These are phyloP conservation scores for Cavia porcellus DNA, from an alignment of 2,113 vertebrate genomes.

Conservation along the genomic window DNA sequence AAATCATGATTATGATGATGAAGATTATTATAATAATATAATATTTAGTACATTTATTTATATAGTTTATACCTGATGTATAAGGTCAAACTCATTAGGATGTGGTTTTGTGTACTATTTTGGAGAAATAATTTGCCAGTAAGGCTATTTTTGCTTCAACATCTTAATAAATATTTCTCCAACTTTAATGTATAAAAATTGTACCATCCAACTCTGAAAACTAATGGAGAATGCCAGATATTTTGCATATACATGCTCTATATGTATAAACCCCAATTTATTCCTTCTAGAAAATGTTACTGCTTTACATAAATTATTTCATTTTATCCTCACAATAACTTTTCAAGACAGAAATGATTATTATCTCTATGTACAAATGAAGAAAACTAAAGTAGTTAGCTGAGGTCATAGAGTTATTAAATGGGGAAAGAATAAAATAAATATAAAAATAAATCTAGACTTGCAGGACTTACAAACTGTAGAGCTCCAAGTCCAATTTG, in stretches of 20 bases:
- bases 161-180: not conserved
- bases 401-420: not conserved
- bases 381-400: not conserved
- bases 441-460: not conserved
- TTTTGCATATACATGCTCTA: not conserved
- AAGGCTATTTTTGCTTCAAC: slow-evolving; percentile 9
- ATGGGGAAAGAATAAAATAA: not conserved
- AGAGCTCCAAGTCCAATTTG: not conserved
- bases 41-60: slow-evolving; percentile 17
- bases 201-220: slow-evolving; percentile 17
- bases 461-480: not conserved
- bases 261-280: slow-evolving; percentile 35
- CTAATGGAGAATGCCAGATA: slow-evolving; percentile 42
- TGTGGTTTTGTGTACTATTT: not conserved
- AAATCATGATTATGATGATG: not conserved
- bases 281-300: slow-evolving; percentile 1
- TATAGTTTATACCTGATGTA: not conserved
- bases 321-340: slow-evolving; percentile 21
- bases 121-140: slow-evolving; percentile 23
- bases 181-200: not conserved
- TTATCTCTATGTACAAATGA: not conserved
- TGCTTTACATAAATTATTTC: slow-evolving; percentile 37
- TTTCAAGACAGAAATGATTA: not conserved
- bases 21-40: not conserved
- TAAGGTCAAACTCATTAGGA: not conserved